Base-by-base conservation (phyloP, 2,888 invertebrate species). In the Corythucha ciliata region DNA sequence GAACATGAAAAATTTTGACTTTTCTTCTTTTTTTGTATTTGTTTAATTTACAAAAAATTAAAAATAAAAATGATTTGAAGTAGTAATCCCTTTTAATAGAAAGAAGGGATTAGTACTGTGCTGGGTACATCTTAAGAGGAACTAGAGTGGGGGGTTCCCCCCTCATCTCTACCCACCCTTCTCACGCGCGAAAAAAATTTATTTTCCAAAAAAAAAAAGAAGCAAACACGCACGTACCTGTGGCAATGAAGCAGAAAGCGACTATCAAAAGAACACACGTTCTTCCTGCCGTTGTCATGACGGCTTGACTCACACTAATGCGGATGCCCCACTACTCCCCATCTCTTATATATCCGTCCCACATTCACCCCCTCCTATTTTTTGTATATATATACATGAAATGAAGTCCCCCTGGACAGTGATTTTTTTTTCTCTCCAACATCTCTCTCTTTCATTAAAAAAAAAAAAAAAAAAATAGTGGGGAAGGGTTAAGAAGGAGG, bases 261-360 rank as follows among this genome's bases (percentile, higher is more conserved):
- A 34, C 33, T 20, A 44, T 48, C 33, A n/a, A n/a, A 52, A 29
- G 22, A 40, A 27, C 33, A 48, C 25, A n/a, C 36, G 40, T 39
- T 16, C n/a, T n/a, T n/a, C n/a, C n/a, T 41, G 52, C 47, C 52
- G 33, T 22, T 37, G 52, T 40, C 52, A 52, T 47, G 52, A 40
- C 52, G 46, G 39, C 50, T 18, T 25, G 45, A 45, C 45, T 45
- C 51, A n/a, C n/a, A 51, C 51, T 51, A 51, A 51, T 51, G 51
- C 45, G 18, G 24, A 21, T 26, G 24, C 51, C 51, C 51, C 51
- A 51, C 51, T 51, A 45, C 51, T 51, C 41, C 37, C 21, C 21
- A 16, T 26, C 37, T 33, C 49, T 51, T 51, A 51, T 51, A 51
- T 51, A 51, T 51, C 51, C 51, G 51, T 51, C 51, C 51, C 45